phyloP scores from a whole-genome alignment of 2,888 invertebrate species.

The Lagria hirta region DNA sequence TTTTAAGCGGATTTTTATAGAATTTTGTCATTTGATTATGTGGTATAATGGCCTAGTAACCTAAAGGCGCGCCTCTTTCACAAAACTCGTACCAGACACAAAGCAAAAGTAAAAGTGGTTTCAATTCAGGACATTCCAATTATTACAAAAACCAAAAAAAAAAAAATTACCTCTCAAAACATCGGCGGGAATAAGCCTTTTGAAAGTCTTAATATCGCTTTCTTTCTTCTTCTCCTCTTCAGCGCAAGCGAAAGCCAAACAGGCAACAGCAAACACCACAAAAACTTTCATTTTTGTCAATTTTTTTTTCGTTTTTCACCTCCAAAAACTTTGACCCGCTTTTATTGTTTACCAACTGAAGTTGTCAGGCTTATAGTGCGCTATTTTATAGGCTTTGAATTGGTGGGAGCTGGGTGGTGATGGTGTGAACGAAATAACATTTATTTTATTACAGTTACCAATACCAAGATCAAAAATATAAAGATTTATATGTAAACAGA shows the following conservation, averaged over 20 bases:
- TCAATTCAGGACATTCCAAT: not conserved
- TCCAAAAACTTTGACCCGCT: slow-evolving; percentile 13
- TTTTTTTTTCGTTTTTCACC: no score
- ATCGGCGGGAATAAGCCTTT: slow-evolving; percentile 84
- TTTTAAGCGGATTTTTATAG: no score
- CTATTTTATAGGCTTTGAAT: slow-evolving; percentile 14
- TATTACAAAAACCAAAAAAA: no score
- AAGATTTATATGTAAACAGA: no score
- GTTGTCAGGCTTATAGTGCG: slow-evolving; percentile 10
- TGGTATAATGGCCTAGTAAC: slow-evolving; percentile 6
- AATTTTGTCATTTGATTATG: no score
- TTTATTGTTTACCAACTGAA: slow-evolving; percentile 22
- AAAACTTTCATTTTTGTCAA: slow-evolving; percentile 60
- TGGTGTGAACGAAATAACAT: slow-evolving; percentile 4
- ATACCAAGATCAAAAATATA: no score
- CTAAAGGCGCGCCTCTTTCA: slow-evolving; percentile 10
- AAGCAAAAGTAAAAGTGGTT: slow-evolving; percentile 19
- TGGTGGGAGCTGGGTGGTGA: slow-evolving; percentile 19
- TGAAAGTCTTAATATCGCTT: slow-evolving; percentile 70
- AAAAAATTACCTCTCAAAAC: slow-evolving; percentile 86
- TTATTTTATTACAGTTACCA: no score
- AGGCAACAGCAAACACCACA: slow-evolving; percentile 55
- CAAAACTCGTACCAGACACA: slow-evolving; percentile 8
- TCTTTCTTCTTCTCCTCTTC: slow-evolving; percentile 58
- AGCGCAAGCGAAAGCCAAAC: slow-evolving; percentile 56